These are phyloP conservation scores for Cerceris rybyensis DNA, from an alignment of 2,888 invertebrate genomes.

Conservation along the genomic window DNA sequence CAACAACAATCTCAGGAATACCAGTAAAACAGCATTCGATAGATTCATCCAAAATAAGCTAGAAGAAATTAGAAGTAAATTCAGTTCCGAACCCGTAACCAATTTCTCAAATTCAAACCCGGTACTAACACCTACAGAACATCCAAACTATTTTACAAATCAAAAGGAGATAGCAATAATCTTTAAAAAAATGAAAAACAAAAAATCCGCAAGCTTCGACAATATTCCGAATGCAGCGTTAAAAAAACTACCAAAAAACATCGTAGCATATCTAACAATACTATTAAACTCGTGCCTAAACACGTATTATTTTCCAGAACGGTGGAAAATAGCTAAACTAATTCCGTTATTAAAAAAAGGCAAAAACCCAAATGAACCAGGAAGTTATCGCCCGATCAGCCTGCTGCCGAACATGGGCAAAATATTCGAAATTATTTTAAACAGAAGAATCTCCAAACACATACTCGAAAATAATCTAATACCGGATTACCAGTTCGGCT, in stretches of 20 bases:
- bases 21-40: neutral
- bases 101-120: neutral
- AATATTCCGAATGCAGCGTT: neutral
- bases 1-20: neutral
- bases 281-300: neutral
- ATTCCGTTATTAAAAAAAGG: neutral
- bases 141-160: neutral
- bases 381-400: neutral
- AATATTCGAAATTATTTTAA: neutral
- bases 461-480: neutral
- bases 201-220: neutral
- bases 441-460: neutral
- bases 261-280: neutral
- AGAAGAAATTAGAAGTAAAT: neutral
- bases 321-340: neutral
- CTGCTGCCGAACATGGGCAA: constrained; percentile 11
- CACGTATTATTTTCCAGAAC: neutral
- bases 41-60: neutral
- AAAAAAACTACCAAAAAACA: neutral
- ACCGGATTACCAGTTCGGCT: neutral
- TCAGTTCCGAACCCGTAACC: too few relatives aligned
- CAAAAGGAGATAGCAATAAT: neutral
- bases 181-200: neutral
- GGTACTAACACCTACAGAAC: neutral
- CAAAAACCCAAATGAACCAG: neutral